A percentile compares a stretch with the other conserved stretches of the same genome.
phyloP scores from a whole-genome alignment of 2,113 vertebrate genomes.

The Naja naja region DNA sequence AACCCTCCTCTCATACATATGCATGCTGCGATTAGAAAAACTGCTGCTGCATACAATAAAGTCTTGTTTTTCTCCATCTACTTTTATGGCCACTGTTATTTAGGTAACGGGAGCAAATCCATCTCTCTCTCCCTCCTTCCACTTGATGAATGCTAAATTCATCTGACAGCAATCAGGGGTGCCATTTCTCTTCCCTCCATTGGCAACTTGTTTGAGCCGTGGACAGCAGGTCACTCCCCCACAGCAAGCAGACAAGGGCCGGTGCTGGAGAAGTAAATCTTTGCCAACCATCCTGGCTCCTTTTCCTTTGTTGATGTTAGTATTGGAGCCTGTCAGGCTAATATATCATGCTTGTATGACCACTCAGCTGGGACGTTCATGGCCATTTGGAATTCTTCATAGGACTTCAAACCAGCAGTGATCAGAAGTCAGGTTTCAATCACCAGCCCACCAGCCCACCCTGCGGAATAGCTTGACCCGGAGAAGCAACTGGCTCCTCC shows the following conservation, averaged over 20 bases:
- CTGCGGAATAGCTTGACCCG: neutral
- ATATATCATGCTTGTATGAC: neutral
- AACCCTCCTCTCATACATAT: neutral
- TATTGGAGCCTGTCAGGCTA: neutral
- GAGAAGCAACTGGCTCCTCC: neutral
- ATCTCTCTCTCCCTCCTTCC: slow-evolving; percentile 24
- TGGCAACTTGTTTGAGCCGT: slow-evolving; percentile 66
- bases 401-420: neutral
- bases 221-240: slow-evolving; percentile 64
- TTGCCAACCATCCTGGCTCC: slow-evolving; percentile 52
- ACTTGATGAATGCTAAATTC: slow-evolving; percentile 59
- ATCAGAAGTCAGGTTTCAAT: neutral
- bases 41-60: neutral
- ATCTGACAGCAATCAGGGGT: slow-evolving; percentile 55
- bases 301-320: slow-evolving; percentile 34
- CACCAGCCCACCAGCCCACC: slow-evolving; percentile 15
- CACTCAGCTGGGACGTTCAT: neutral
- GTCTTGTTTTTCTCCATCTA: neutral
- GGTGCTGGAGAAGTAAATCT: slow-evolving; percentile 68
- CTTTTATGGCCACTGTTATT: neutral
- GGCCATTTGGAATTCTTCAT: neutral
- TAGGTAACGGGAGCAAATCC: neutral
- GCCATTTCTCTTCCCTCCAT: slow-evolving; percentile 66
- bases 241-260: slow-evolving; percentile 56
- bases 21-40: neutral